These are phyloP conservation scores for Drosophila vallismaia DNA, from an alignment of 2,888 invertebrate genomes.

Conservation along the genomic window DNA sequence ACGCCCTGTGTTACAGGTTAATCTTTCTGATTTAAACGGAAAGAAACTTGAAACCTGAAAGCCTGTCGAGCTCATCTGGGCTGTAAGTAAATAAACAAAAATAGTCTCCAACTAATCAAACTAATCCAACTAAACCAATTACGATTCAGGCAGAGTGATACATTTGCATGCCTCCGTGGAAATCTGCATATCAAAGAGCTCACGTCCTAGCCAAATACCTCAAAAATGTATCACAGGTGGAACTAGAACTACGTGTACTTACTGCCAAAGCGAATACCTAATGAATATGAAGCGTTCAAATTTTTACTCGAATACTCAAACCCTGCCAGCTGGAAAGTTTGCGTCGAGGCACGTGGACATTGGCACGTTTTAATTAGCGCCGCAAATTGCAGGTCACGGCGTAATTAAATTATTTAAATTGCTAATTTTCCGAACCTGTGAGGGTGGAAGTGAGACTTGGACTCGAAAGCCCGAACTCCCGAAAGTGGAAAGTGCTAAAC, in stretches of 20 bases:
- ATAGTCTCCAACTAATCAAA: neutral
- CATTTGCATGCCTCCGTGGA: slow-evolving; percentile 4
- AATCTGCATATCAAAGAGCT: slow-evolving; percentile 48
- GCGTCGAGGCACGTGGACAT: slow-evolving; percentile 63
- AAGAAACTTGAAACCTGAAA: neutral
- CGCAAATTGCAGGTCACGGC: slow-evolving; percentile 72
- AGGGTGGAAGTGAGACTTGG: slow-evolving; percentile 5
- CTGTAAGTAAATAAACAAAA: slow-evolving; percentile 11
- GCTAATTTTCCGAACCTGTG: slow-evolving; percentile 57
- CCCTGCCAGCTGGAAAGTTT: slow-evolving; percentile 25
- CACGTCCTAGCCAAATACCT: slow-evolving; percentile 47
- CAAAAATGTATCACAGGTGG: slow-evolving; percentile 9
- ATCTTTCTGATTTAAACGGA: neutral
- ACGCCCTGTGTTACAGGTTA: neutral
- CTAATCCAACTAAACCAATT: slow-evolving; percentile 23
- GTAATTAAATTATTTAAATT: slow-evolving; percentile 77
- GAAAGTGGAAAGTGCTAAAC: slow-evolving; percentile 66
- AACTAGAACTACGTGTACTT: slow-evolving; percentile 47
- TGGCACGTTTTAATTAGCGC: slow-evolving; percentile 72
- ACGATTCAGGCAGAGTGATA: slow-evolving; percentile 18
- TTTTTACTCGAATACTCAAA: slow-evolving; percentile 27
- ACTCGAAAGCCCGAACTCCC: slow-evolving; percentile 34
- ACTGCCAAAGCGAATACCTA: slow-evolving; percentile 45
- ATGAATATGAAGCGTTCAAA: slow-evolving; percentile 60
- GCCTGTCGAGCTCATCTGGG: neutral